Evolutionary conservation across 2,113 vertebrate species (phyloP), one percentile per base, ranked within the genome.

Genomic region (Chloebia gouldiae): DNA sequence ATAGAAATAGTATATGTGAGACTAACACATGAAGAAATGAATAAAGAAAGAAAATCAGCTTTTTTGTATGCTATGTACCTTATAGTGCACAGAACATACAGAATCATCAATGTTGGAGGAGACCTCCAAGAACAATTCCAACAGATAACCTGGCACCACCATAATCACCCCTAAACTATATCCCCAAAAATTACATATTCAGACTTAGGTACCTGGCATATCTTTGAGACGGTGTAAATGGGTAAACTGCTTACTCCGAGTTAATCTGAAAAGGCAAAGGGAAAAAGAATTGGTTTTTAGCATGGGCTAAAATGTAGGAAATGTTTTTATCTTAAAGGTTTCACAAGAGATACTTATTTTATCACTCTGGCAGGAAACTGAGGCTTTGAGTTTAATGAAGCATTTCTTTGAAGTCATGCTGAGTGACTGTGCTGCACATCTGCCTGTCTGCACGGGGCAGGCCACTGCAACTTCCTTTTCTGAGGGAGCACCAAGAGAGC

Each of bases 381-480:
- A 82, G 88, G 85, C 33, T 97, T 95, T 97, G 8, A 20, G 88
- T 79, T 72, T 86, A 92, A 65, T 53, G 57, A 88, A 78, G 92
- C 94, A 33, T 82, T 96, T 96, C 94, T 97, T 86, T 93, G 96
- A 94, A 92, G 81, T 88, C 60, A 65, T 13, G 22, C 71, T 77
- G 57, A 87, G 6, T 87, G 39, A 50, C 59, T 15, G 31, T 75
- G 37, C 5, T 84, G 12, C 65, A 86, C 81, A 76, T 91, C 92
- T 77, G 61, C 66, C 73, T 81, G 22, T 57, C 49, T 91, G 72
- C 60, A 68, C 1, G 0, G 78, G 35, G 24, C 85, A 56, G 42
- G 54, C 16, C 33, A 5, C 53, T 86, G 53, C 35, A 3, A 72
- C 86, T 97, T 97, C 81, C 91, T 95, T 30, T 80, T 66, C 82